Evolutionary conservation across 2,113 vertebrate species (phyloP), one percentile per base, ranked within the genome.

Genomic region (Myrmecobius fasciatus): DNA sequence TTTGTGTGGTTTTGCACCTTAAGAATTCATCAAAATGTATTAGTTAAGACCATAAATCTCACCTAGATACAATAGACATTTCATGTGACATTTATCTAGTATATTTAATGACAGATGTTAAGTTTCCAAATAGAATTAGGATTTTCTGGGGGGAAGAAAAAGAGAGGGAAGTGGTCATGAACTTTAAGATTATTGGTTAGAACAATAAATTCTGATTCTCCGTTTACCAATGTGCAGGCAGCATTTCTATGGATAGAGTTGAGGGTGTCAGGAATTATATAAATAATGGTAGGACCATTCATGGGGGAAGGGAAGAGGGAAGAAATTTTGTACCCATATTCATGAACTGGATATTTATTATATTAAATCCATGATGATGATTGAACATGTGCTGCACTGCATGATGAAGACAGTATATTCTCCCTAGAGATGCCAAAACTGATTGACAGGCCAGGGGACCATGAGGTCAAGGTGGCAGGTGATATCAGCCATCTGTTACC

Each of bases 381-480:
- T 53, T 89, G 90, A 92, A 91, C 89, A 91, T 96, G 67, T 83
- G 53, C 83, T 31, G 43, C 43, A 90, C 88, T 92, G 26, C 4
- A 53, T 89, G 46, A 43, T 83, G 36, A 51, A 98, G 97, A 97
- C 52, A 97, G 31, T 88, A 47, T 94, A 96, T 97, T 96, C 95
- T 93, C 97, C 25, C 90, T 97, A 96, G 95, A 96, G 95, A 96
- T 95, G 94, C 54, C 75, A 89, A 92, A 92, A 97, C 92, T 97
- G 95, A 97, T 93, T 97, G 97, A 95, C 91, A 95, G 94, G 43
- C 11, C 53, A 93, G 96, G 96, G 96, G 96, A 96, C 96, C 90
- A 1, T 53, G 96, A 98, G 97, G 97, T 98, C 97, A 98, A 97
- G 89, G 96, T 97, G 97, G 91, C 92, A 97, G 89, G 97, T 97